Evolutionary conservation across 2,888 invertebrate genomes (phyloP).

Genomic region (Lucinisca nassula): DNA sequence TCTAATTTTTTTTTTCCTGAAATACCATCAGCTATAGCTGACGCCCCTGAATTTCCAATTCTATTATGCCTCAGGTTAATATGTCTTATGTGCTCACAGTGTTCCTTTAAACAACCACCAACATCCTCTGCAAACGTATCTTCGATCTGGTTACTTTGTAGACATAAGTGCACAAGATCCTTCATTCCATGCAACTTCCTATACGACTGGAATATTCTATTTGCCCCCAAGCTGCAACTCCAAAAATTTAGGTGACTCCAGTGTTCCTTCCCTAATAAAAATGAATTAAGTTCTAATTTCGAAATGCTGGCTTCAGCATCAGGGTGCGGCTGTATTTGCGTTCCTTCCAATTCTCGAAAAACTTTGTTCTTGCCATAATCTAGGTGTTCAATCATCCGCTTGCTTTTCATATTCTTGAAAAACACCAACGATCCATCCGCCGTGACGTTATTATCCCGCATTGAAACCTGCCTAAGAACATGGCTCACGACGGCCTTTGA

Average conservation of each 20-base stretch:
- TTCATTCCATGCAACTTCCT: neutral
- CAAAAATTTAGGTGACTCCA: neutral
- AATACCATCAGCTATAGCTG: neutral
- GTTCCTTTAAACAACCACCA: neutral
- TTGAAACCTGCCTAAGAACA: neutral
- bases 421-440: neutral
- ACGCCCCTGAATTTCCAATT: neutral
- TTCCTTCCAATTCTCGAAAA: too few species aligned
- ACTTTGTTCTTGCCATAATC: neutral
- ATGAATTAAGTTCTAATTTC: too few species aligned
- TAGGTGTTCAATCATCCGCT: neutral
- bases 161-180: neutral
- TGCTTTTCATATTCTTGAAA: neutral
- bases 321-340: too few species aligned
- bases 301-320: too few species aligned
- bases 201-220: neutral
- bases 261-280: neutral
- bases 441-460: neutral
- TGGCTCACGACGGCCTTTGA: neutral
- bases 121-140: neutral
- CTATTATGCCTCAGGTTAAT: neutral
- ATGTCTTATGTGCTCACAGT: neutral
- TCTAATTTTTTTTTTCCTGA: neutral
- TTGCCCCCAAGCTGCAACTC: neutral
- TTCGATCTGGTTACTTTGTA: neutral